Base-by-base conservation (phyloP, 2,113 vertebrate genomes). In the Okapia johnstoni region DNA sequence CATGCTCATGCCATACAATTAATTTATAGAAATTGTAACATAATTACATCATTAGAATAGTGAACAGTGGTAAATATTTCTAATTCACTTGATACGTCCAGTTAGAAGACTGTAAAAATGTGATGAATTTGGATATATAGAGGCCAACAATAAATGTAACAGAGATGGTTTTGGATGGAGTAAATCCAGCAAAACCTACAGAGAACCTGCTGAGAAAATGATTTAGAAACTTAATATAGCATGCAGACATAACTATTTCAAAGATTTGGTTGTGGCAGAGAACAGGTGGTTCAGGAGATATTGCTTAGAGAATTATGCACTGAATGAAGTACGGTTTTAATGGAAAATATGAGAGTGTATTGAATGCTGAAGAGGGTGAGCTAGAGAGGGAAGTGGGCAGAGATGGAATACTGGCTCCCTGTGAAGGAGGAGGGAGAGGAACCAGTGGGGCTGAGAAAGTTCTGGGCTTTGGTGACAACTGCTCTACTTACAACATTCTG, bases 281-380 rank as follows among this genome's bases (percentile, higher is more conserved):
- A 16, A 7, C 26, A 7, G 13, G 16, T 28, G 9, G 5, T 7
- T 48, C 15, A 57, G 58, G 14, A 80, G 28, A 30, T 48, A 36
- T 23, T 36, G 30, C 36, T 30, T 7, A 10, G 3, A 40, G 28
- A 88, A 70, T 80, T 55, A 16, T 15, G 3, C 40, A 15, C 36
- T 36, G 30, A 30, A 55, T 54, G 9, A 21, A 52, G 19, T 7
- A 3, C 10, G 2, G 0, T 33, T 50, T 87, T 43, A 12, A 28
- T 48, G 21, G 14, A 23, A 81, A 52, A 55, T 7, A 15, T 43
- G n/a, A 70, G 3, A 43, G 11, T 3, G 12, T 33, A 9, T 14
- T 52, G 55, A 61, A 60, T 13, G 15, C 21, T 50, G 14, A 21
- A 21, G 92, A 25, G 28, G 7, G 26, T 5, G 7, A 9, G 11